Evolutionary conservation across 92 coral and sea anemone species (phyloP), one percentile per base, ranked within the genome.

Genomic region (Porites rus): DNA sequence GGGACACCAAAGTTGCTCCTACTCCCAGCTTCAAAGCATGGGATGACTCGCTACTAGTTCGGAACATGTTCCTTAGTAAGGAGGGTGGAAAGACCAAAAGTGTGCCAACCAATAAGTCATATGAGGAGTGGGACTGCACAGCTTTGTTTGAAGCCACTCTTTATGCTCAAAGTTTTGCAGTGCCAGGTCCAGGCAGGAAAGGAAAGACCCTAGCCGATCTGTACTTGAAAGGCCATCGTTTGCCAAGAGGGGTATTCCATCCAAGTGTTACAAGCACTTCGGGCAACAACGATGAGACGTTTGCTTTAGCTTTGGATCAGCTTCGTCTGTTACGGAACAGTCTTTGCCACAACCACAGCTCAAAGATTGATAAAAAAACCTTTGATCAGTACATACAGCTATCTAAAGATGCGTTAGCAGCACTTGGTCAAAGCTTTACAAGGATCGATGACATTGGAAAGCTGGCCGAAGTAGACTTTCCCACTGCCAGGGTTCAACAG

Each of bases 41-140:
- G 61, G 61, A 56, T 14, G 61, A 56, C 61, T 11, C 61, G 16
- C 61, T 1, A 56, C 61, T 8, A 0, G 61, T 56, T 10, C 17
- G 61, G 61, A 56, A 56, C 13, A 56, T 56, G 61, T 56, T 56
- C 12, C 61, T 56, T 56, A 56, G 1, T 10, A 56, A 56, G 16
- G 61, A 56, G 16, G 61, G 61, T 56, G 61, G 61, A 56, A 56
- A 56, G 16, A 56, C 61, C 11, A 70, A 38, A 14, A 22, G 8
- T 14, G 75, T 70, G 1, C 75, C 75, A 70, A 38, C 75, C 18
- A 70, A 43, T 1, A 70, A 70, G 38, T 75, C 65, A 19, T 75
- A 75, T 17, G 7, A 46, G 21, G 88, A 88, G n/a, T 88, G 91
- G 91, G 91, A 88, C 38, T 66, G 91, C 51, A 83, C 92, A 6